Percentiles rank a stretch among this genome's conserved stretches.
Conservation (phyloP, 2,888 invertebrate species). For the Coleophora flavipennella region DNA sequence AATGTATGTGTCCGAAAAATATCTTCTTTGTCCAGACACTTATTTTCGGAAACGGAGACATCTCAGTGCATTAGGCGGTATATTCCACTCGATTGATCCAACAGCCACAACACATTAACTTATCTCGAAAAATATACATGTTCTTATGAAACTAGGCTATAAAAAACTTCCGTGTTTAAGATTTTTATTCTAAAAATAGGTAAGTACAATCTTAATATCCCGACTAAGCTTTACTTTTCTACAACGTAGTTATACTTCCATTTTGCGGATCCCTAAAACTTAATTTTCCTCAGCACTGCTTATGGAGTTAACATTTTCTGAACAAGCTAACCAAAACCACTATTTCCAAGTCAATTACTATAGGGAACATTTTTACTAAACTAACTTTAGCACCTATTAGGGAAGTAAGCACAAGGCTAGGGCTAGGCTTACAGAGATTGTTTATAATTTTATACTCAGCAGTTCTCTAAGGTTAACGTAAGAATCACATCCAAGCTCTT, state of each 20-base stretch:
- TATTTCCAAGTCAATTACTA: slow-evolving; percentile 88
- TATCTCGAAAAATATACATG: slow-evolving; percentile 33
- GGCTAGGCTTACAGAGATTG: slow-evolving; percentile 59
- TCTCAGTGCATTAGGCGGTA: slow-evolving; percentile 32
- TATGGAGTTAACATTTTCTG: slow-evolving; percentile 14
- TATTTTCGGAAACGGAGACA: too few species aligned
- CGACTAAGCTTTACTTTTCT: slow-evolving; percentile 66
- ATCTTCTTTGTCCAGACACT: too few species aligned
- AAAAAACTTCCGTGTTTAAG: slow-evolving; percentile 55
- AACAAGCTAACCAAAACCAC: slow-evolving; percentile 61
- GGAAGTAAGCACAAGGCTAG: slow-evolving; percentile 56
- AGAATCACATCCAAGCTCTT: slow-evolving; percentile 27
- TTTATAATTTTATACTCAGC: slow-evolving; percentile 72
- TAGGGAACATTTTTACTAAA: slow-evolving; percentile 82
- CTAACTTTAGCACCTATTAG: slow-evolving; percentile 68
- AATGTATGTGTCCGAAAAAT: too few species aligned
- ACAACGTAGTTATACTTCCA: slow-evolving; percentile 42
- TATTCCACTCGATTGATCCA: not conserved
- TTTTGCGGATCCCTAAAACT: slow-evolving; percentile 37
- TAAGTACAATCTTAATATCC: slow-evolving; percentile 45
- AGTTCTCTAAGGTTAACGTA: slow-evolving; percentile 60
- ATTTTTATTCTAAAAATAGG: slow-evolving; percentile 50
- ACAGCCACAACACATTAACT: slow-evolving; percentile 1
- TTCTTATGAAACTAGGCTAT: slow-evolving; percentile 70
- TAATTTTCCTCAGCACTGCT: slow-evolving; percentile 30